Base-by-base conservation (phyloP, 2,113 vertebrate species). In the Dolichotis patagonum region DNA sequence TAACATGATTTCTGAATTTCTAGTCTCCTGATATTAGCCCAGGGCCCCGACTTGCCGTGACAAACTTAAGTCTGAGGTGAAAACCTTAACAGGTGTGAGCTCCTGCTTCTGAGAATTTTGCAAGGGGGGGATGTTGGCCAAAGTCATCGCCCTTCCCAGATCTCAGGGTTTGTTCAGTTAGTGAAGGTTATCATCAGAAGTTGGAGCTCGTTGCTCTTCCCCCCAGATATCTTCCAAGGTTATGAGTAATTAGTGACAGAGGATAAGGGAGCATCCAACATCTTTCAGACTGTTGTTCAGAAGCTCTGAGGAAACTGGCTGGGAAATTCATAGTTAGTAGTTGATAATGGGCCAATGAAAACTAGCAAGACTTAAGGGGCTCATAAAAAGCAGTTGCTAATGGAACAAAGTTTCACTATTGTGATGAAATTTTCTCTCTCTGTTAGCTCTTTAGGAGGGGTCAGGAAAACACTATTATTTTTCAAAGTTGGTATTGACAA, bases 251-350 rank as follows among this genome's bases (percentile, higher is more conserved):
- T 32, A 52, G 17, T 35, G 54, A 83, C 62, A 90, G 41, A 77
- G 75, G 38, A 93, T 87, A 73, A 63, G 43, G 28, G 43, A 90
- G 67, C 78, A 78, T 84, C 71, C 69, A 49, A 78, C 60, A 38
- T 88, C 86, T 67, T 77, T 92, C 56, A 96, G 62, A 69, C 26
- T 95, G 11, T 67, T 89, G 65, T 52, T 71, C 38, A 4, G 77
- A 95, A 77, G 81, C 56, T 88, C 94, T 13, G 60, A 94, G 41
- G 52, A 86, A 94, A 90, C 46, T 65, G 41, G 52, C 88, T 83
- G 54, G 90, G 92, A 85, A 97, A 93, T 90, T 88, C 91, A 41
- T 81, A 60, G 26, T 78, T 80, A 54, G 41, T 78, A 54, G 92
- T 91, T 97, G 71, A 69, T 80, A 85, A 80, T 1, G 2, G 22